Evolutionary conservation across 2,113 vertebrate species (phyloP).

Genomic region (Peromyscus maniculatus): DNA sequence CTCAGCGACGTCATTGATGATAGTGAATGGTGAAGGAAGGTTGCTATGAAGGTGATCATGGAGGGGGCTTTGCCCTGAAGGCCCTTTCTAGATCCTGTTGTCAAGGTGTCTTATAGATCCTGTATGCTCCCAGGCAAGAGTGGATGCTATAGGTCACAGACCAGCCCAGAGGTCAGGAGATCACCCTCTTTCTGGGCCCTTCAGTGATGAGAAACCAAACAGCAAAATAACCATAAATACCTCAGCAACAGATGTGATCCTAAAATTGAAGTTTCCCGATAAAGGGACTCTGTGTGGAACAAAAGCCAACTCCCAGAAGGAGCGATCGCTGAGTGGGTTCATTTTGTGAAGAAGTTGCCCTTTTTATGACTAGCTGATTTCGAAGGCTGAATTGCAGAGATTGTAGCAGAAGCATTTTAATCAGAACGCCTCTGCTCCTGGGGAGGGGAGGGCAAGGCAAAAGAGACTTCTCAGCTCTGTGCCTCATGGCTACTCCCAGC

Average conservation of each 20-base stretch:
- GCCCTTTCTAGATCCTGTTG: constrained; percentile 89
- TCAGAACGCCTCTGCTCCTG: not conserved
- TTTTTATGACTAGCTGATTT: not conserved
- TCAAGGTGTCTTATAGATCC: constrained; percentile 91
- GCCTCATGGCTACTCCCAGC: not conserved
- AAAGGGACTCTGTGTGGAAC: not conserved
- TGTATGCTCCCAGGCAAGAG: constrained; percentile 90
- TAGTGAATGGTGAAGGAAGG: constrained; percentile 88
- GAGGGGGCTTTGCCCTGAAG: constrained; percentile 93
- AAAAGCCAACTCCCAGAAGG: not conserved
- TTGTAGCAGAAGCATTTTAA: not conserved
- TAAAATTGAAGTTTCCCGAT: not conserved
- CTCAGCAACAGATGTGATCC: not conserved
- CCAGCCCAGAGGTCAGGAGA: not conserved
- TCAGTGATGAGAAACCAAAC: not conserved
- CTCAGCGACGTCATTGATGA: constrained; percentile 83
- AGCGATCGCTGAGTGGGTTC: not conserved
- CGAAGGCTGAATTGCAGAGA: not conserved
- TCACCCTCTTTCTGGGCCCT: not conserved
- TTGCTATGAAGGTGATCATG: constrained; percentile 91
- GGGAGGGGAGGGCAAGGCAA: not conserved
- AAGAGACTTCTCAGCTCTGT: not conserved
- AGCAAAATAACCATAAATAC: not conserved
- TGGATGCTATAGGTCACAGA: constrained; percentile 88
- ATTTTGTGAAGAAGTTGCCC: not conserved